Conservation (phyloP, 2,797 vertebrate genomes). For the Chelidonichthys spinosus region DNA sequence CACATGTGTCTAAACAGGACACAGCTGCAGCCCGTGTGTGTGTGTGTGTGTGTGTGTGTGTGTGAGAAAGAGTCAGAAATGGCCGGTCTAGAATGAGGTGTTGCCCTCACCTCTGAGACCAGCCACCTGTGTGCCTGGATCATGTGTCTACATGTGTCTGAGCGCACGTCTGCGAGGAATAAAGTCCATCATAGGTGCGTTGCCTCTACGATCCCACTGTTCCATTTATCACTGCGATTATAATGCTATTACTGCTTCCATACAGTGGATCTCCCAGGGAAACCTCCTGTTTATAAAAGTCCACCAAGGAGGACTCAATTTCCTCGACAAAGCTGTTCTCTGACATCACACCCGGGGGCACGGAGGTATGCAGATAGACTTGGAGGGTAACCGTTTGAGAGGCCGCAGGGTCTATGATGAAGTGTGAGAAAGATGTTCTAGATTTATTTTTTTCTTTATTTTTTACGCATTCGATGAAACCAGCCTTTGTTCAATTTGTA, state of each 20-base stretch:
- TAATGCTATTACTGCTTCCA: constrained; percentile 44
- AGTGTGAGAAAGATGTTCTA: constrained; percentile 10
- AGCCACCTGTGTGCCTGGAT: constrained; percentile 54
- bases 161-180: constrained; percentile 20
- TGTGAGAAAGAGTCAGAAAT: constrained; percentile 34
- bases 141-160: constrained; percentile 37
- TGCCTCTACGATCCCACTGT: constrained; percentile 42
- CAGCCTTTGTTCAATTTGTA: neutral
- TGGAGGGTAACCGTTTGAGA: constrained; percentile 19
- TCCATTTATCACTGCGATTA: constrained; percentile 56
- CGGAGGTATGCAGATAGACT: constrained; percentile 28
- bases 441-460: neutral
- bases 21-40: constrained; percentile 75
- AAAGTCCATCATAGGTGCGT: constrained; percentile 36
- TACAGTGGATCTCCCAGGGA: constrained; percentile 14
- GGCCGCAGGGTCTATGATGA: neutral
- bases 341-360: constrained; percentile 24
- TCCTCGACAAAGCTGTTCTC: constrained; percentile 35
- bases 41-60: constrained; percentile 27
- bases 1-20: constrained; percentile 70
- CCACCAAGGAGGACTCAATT: constrained; percentile 34
- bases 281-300: constrained; percentile 34
- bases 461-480: neutral
- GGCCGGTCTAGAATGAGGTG: constrained; percentile 65
- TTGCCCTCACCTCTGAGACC: constrained; percentile 69